phyloP scores from a whole-genome alignment of 2,888 invertebrate genomes.

The Apamea crenata region DNA sequence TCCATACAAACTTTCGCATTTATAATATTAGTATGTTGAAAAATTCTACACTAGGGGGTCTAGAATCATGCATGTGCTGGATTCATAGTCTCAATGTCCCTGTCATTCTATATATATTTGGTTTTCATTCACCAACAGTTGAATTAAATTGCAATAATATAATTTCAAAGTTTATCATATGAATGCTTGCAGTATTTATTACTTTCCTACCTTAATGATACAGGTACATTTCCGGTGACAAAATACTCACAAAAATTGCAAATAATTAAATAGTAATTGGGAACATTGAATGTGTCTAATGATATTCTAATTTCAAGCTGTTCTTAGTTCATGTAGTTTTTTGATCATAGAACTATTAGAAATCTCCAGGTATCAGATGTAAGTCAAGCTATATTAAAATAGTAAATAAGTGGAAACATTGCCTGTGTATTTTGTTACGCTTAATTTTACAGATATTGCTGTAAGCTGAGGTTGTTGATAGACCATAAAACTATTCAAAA shows the following conservation, averaged over 20 bases:
- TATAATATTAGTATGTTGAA: too few species aligned
- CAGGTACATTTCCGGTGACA: conserved; percentile 2
- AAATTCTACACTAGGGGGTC: too few species aligned
- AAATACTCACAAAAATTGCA: neutral
- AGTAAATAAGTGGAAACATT: neutral
- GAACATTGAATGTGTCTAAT: neutral
- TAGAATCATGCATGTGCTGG: too few species aligned
- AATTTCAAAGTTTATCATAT: neutral
- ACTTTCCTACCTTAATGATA: conserved; percentile 36
- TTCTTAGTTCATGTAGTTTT: neutral
- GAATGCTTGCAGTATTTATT: neutral
- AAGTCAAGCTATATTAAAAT: neutral
- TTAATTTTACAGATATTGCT: neutral
- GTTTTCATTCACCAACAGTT: neutral
- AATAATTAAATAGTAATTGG: neutral
- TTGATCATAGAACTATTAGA: neutral
- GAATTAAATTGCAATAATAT: neutral
- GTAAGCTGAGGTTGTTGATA: neutral
- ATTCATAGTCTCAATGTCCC: neutral
- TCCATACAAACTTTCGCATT: too few species aligned
- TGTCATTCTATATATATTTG: neutral
- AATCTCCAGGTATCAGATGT: neutral
- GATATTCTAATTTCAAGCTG: neutral
- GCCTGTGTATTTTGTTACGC: neutral
- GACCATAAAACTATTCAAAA: neutral